phyloP scores from a whole-genome alignment of 1,140 invertebrate genomes.

The Reticulitermes speratus region DNA sequence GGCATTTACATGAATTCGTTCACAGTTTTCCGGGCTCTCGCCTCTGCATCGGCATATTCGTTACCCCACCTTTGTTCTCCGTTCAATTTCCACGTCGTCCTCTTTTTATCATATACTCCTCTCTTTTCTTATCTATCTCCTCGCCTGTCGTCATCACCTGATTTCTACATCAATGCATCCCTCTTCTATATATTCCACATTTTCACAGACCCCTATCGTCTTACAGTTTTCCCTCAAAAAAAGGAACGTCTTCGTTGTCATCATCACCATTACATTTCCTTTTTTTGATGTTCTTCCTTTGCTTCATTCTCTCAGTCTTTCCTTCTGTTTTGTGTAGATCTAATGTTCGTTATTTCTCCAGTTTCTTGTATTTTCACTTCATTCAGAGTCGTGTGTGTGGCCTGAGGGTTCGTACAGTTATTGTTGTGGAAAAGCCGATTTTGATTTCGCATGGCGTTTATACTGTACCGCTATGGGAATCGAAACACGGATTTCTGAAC shows the following conservation, averaged over 20 bases:
- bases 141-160: slow-evolving; percentile 23
- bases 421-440: not conserved
- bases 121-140: slow-evolving; percentile 17
- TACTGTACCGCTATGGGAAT: not conserved
- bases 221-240: not conserved
- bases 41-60: not conserved
- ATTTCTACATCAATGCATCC: slow-evolving; percentile 25
- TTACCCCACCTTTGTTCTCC: not conserved
- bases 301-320: not conserved
- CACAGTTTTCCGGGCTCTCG: not conserved
- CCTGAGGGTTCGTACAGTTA: not conserved
- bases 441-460: not conserved
- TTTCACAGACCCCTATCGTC: slow-evolving; percentile 10
- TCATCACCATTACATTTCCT: not conserved
- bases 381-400: not conserved
- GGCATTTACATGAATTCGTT: not conserved
- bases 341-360: not conserved
- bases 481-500: not conserved
- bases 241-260: not conserved
- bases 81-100: not conserved
- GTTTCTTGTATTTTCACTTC: not conserved
- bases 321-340: not conserved
- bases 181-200: not conserved
- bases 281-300: slow-evolving; percentile 4
- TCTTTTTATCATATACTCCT: slow-evolving; percentile 14